A percentile compares a stretch with the other conserved stretches of the same genome.
These are phyloP conservation scores for Ceraclea dissimilis DNA, from an alignment of 2,888 invertebrate genomes.

Conservation along the genomic window DNA sequence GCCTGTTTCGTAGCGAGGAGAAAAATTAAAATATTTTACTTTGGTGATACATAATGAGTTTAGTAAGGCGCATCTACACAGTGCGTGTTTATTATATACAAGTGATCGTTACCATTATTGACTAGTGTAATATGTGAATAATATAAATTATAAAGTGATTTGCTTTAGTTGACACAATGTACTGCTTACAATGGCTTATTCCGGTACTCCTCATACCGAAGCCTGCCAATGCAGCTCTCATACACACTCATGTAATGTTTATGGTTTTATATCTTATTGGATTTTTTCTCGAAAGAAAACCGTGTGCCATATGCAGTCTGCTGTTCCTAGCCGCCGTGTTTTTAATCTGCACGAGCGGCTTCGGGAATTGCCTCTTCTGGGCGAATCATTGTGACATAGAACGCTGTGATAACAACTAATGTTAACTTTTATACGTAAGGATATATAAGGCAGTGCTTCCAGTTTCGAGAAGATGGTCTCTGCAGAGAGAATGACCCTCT, in stretches of 20 bases:
- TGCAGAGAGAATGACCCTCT: too few relatives aligned
- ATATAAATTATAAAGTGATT: not conserved
- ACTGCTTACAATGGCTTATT: slow-evolving; percentile 95
- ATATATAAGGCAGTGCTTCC: not conserved
- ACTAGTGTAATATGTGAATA: not conserved
- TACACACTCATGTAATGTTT: slow-evolving; percentile 96
- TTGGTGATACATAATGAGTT: not conserved
- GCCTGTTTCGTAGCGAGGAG: not conserved
- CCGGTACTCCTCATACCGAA: slow-evolving; percentile 96
- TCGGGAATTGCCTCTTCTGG: slow-evolving; percentile 93
- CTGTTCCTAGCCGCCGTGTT: slow-evolving; percentile 91
- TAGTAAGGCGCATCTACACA: not conserved
- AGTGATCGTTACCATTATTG: not conserved
- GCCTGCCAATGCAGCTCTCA: slow-evolving; percentile 90
- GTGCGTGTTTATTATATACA: not conserved
- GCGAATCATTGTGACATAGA: slow-evolving; percentile 37
- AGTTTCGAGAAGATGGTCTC: not conserved
- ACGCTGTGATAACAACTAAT: slow-evolving; percentile 12
- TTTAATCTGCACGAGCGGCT: slow-evolving; percentile 92
- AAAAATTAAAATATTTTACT: not conserved
- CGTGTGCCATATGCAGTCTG: slow-evolving; percentile 94
- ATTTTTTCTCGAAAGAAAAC: slow-evolving; percentile 94
- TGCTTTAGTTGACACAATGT: slow-evolving; percentile 52
- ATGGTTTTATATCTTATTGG: slow-evolving; percentile 93
- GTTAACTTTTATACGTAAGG: not conserved